Percentiles rank a stretch among this genome's conserved stretches.
Conservation (phyloP, 2,888 invertebrate genomes). For the Abscondita cerata region DNA sequence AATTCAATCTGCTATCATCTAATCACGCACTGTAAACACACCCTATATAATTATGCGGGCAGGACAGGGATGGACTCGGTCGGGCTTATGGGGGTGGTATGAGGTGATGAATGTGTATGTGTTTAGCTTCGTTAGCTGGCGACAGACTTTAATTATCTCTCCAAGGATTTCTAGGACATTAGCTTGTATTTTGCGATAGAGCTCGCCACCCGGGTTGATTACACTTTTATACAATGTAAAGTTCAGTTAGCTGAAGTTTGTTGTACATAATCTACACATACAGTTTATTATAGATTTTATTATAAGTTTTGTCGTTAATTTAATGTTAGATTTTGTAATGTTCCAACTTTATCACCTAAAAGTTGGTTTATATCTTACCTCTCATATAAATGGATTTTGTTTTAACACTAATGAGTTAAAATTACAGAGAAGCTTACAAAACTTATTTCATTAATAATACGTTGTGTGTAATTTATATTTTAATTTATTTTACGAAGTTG, state of each 20-base stretch:
- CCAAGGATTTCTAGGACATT: constrained; percentile 54
- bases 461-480: no score
- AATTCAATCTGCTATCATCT: constrained; percentile 51
- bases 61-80: constrained; percentile 43
- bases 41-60: constrained; percentile 54
- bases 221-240: constrained; percentile 45
- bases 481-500: no score
- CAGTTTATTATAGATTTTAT: constrained; percentile 32
- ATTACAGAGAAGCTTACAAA: no score
- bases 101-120: constrained; percentile 54
- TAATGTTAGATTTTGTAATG: no score
- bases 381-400: no score
- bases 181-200: constrained; percentile 47
- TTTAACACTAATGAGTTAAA: no score
- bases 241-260: constrained; percentile 32
- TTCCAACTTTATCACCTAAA: no score
- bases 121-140: constrained; percentile 57
- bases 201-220: constrained; percentile 44
- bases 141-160: constrained; percentile 59
- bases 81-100: constrained; percentile 38
- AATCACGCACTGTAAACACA: constrained; percentile 55
- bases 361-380: no score
- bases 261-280: constrained; percentile 32
- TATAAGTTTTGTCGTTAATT: constrained; percentile 24
- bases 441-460: no score